These are phyloP conservation scores for Strongylocentrotus purpuratus DNA, from an alignment of 35 echinoderm and acorn worm species.

Conservation along the genomic window DNA sequence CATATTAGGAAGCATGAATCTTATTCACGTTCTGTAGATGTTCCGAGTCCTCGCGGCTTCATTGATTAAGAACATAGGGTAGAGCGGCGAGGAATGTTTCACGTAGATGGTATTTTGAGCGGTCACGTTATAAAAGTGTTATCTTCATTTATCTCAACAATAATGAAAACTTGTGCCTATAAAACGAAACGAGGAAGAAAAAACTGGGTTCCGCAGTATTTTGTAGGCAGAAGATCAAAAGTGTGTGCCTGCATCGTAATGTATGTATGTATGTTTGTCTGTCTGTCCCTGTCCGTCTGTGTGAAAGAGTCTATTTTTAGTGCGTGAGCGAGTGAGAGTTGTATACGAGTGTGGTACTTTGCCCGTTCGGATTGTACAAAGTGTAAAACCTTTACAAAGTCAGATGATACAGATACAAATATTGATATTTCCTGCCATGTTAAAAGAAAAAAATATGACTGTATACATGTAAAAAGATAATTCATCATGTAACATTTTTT, in stretches of 20 bases:
- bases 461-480: slow-evolving; percentile 15
- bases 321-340: background rate
- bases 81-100: background rate
- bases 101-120: background rate
- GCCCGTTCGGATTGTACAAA: background rate
- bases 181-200: background rate
- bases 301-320: slow-evolving; percentile 16
- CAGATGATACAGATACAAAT: slow-evolving; percentile 22
- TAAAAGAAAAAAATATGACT: background rate
- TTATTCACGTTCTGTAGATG: background rate
- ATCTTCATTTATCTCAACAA: background rate
- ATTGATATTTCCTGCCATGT: slow-evolving; percentile 45
- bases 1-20: background rate
- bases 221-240: slow-evolving; percentile 26
- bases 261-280: slow-evolving; percentile 29
- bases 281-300: background rate
- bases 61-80: background rate
- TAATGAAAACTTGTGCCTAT: slow-evolving; percentile 45
- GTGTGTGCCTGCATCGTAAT: slow-evolving; percentile 26
- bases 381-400: slow-evolving; percentile 27
- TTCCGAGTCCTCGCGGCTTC: too few species aligned
- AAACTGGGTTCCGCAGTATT: background rate
- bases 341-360: background rate
- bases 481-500: slow-evolving; percentile 23
- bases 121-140: background rate